Evolutionary conservation across 2,888 invertebrate species (phyloP).

Genomic region (Trachelus troglodyta): DNA sequence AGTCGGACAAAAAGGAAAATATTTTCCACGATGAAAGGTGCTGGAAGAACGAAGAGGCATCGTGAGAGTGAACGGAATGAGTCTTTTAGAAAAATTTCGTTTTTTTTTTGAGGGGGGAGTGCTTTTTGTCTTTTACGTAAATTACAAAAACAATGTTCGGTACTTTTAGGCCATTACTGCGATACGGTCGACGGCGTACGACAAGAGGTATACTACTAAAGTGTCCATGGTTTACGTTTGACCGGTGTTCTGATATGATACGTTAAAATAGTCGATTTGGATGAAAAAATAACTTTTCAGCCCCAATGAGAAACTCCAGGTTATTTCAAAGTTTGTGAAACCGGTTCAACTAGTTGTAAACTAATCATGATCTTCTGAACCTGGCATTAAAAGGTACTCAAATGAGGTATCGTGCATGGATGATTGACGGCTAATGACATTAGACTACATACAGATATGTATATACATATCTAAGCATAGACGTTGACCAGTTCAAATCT

Average conservation of each 20-base stretch:
- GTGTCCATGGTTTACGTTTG: neutral
- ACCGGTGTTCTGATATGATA: neutral
- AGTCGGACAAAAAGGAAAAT: neutral
- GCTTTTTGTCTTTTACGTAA: neutral
- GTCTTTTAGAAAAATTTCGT: neutral
- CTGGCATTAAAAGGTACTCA: neutral
- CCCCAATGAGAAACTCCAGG: neutral
- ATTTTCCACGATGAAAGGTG: neutral
- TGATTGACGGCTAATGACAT: neutral
- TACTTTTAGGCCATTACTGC: neutral
- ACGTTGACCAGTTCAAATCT: neutral
- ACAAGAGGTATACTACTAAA: neutral
- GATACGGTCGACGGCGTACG: neutral
- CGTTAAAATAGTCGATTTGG: neutral
- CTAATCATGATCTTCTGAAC: neutral
- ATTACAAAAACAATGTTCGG: neutral
- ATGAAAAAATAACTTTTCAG: neutral
- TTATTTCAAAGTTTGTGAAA: neutral
- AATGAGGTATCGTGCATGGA: neutral
- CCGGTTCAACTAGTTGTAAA: neutral
- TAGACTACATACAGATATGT: neutral
- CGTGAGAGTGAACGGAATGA: neutral
- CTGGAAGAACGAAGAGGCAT: neutral
- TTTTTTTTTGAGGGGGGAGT: neutral
- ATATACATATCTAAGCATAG: neutral